A percentile compares a stretch with the other conserved stretches of the same genome.
These are phyloP conservation scores for Caenorhabditis uteleia DNA, from an alignment of 2,888 invertebrate genomes.

Conservation along the genomic window DNA sequence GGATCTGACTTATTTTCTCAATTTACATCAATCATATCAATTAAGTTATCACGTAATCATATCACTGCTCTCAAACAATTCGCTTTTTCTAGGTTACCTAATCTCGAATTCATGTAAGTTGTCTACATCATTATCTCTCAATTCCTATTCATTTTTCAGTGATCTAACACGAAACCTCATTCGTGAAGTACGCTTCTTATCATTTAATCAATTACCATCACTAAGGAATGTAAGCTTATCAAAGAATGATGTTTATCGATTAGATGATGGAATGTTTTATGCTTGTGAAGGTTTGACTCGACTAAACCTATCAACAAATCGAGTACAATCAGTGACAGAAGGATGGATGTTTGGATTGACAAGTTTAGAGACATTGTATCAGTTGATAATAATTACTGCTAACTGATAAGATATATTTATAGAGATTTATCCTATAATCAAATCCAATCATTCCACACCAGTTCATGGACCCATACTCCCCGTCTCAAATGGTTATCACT, in stretches of 20 bases:
- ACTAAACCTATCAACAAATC: conserved; percentile 51
- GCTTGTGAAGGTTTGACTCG: conserved; percentile 40
- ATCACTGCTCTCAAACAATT: conserved; percentile 32
- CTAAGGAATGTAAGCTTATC: conserved; percentile 41
- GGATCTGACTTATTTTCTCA: conserved; percentile 36
- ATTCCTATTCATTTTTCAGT: conserved; percentile 28
- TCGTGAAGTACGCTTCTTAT: conserved; percentile 29
- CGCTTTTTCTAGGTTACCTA: conserved; percentile 38
- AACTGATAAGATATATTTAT: not conserved
- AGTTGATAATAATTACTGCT: not conserved
- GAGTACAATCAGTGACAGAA: conserved; percentile 43
- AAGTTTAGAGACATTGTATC: conserved; percentile 43
- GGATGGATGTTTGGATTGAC: conserved; percentile 52
- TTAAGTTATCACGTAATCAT: conserved; percentile 50
- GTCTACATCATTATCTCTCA: not conserved
- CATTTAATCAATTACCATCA: conserved; percentile 40
- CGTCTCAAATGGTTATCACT: conserved; percentile 45
- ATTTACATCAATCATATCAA: conserved; percentile 36
- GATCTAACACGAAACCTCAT: conserved; percentile 48
- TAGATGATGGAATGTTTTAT: conserved; percentile 55
- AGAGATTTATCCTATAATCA: conserved; percentile 52
- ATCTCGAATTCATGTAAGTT: conserved; percentile 42
- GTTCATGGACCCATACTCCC: conserved; percentile 49
- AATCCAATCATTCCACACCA: conserved; percentile 44
- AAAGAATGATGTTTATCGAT: conserved; percentile 41